Conservation (phyloP, 2,113 vertebrate genomes). For the Rhipidura dahli region DNA sequence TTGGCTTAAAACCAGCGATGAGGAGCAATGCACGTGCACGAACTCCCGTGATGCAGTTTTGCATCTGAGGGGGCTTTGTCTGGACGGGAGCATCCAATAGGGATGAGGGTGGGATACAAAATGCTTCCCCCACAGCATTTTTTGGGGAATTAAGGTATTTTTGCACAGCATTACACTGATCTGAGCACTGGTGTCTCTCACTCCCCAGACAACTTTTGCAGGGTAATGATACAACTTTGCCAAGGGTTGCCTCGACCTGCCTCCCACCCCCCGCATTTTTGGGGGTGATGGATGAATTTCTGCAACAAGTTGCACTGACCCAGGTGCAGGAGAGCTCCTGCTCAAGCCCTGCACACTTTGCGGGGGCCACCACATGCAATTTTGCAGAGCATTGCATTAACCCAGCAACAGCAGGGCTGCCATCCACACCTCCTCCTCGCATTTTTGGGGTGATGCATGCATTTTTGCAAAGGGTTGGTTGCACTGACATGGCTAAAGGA, state of each 20-base stretch:
- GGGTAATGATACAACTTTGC: neutral
- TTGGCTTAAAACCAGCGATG: neutral
- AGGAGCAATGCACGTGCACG: neutral
- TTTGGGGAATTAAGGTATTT: neutral
- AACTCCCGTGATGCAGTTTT: neutral
- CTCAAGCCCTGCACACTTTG: neutral
- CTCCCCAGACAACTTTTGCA: neutral
- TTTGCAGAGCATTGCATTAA: neutral
- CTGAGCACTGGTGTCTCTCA: accelerated
- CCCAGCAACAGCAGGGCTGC: too few species aligned
- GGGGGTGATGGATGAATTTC: neutral
- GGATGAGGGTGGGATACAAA: neutral
- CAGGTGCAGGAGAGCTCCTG: neutral
- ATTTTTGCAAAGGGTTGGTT: neutral
- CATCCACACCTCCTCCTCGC: neutral
- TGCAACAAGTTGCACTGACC: neutral
- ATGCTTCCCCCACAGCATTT: neutral
- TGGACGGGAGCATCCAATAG: neutral
- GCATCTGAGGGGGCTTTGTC: neutral
- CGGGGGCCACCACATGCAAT: too few species aligned
- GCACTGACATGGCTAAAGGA: neutral
- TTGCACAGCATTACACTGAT: neutral
- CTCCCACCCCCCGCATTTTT: neutral
- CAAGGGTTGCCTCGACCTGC: neutral
- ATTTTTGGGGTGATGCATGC: neutral